Evolutionary conservation across 2,888 invertebrate species (phyloP).

Genomic region (Pheosia gnoma): DNA sequence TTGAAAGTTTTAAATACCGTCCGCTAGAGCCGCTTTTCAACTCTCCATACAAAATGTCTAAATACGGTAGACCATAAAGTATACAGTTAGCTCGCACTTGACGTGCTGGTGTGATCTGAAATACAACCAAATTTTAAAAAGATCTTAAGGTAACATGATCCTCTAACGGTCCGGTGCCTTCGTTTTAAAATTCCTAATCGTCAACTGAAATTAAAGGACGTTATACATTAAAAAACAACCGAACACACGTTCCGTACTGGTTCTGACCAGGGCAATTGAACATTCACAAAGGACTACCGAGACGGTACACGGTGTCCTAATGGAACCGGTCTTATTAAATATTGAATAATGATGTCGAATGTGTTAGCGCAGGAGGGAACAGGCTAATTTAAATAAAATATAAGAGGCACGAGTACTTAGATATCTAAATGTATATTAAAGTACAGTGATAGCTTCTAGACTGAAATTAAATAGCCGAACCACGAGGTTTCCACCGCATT

Average conservation of each 20-base stretch:
- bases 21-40: too few species aligned
- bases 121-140: too few species aligned
- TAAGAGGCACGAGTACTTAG: background rate
- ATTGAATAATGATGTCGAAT: slow-evolving; percentile 41
- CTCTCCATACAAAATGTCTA: too few species aligned
- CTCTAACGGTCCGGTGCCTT: background rate
- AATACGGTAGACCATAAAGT: too few species aligned
- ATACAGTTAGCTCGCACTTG: too few species aligned
- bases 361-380: slow-evolving; percentile 10
- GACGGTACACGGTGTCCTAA: slow-evolving; percentile 27
- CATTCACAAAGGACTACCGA: slow-evolving; percentile 31
- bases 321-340: slow-evolving; percentile 34
- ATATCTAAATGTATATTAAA: background rate
- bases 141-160: too few species aligned
- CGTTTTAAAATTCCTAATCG: slow-evolving; percentile 25
- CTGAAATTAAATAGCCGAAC: too few species aligned
- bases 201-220: slow-evolving; percentile 29
- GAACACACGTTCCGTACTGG: background rate
- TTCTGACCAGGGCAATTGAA: slow-evolving; percentile 23
- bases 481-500: too few species aligned
- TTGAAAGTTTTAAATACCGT: too few species aligned
- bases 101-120: too few species aligned
- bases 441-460: background rate
- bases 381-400: slow-evolving; percentile 17
- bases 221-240: background rate